A percentile compares a stretch with the other conserved stretches of the same genome.
Evolutionary conservation across 2,888 invertebrate genomes (phyloP).

Genomic region (Epinotia bilunana): DNA sequence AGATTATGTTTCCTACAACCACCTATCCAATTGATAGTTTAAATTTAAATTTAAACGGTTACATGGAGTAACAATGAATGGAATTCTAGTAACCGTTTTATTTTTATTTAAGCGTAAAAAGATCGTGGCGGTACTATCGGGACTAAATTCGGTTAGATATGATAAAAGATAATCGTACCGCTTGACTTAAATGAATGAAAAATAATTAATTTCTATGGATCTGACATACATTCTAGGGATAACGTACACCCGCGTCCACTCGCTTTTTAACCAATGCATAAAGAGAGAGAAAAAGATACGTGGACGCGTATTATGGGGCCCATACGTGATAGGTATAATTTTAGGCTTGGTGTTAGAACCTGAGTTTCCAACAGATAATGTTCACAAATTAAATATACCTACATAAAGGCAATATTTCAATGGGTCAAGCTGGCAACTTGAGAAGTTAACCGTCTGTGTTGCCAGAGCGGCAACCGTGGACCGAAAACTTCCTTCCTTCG

Average conservation of each 20-base stretch:
- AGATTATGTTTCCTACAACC: slow-evolving; percentile 45
- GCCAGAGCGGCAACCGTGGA: neutral
- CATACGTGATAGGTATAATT: no score
- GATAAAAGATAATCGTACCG: slow-evolving; percentile 15
- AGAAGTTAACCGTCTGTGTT: neutral
- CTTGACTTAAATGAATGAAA: neutral
- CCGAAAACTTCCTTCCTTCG: no score
- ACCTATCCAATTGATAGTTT: neutral
- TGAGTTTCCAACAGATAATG: no score
- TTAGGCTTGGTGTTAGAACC: no score
- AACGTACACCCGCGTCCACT: no score
- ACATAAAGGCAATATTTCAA: neutral
- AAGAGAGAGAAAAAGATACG: no score
- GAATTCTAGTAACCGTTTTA: no score
- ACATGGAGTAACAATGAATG: no score
- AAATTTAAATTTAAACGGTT: slow-evolving; percentile 5
- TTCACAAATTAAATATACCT: no score
- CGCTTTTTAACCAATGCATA: no score
- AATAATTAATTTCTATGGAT: no score
- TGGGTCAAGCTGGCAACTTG: neutral
- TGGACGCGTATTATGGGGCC: no score
- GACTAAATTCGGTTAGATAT: slow-evolving; percentile 23
- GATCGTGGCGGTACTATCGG: neutral
- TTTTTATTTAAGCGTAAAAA: neutral
- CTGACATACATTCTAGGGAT: neutral